A percentile compares a stretch with the other conserved stretches of the same genome.
phyloP scores from a whole-genome alignment of 2,797 vertebrate species.

The Neopelma chrysocephalum region DNA sequence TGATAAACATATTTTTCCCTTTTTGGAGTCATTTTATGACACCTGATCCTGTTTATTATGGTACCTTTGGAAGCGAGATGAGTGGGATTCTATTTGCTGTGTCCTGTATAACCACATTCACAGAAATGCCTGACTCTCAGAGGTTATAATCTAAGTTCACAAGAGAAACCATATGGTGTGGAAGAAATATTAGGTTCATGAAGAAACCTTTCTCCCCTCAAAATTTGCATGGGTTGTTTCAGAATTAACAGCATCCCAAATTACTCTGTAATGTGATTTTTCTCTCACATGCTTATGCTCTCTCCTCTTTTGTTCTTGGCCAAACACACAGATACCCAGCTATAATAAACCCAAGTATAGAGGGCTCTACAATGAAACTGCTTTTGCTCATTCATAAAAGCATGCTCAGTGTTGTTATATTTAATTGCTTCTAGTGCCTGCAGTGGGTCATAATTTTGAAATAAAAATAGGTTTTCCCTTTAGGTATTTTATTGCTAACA shows the following conservation, averaged over 20 bases:
- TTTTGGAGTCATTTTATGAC: not conserved
- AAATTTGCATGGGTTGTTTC: not conserved
- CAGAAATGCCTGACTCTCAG: not conserved
- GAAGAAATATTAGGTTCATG: not conserved
- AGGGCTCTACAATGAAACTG: not conserved
- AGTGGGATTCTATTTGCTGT: not conserved
- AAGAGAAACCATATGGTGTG: not conserved
- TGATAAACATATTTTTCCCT: slow-evolving; percentile 6
- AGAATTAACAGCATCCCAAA: not conserved
- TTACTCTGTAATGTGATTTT: not conserved
- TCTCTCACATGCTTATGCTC: not conserved
- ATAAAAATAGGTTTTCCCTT: not conserved
- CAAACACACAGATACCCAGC: not conserved
- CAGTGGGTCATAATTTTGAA: not conserved
- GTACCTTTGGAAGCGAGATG: not conserved
- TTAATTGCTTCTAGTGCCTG: not conserved
- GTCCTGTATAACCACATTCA: not conserved
- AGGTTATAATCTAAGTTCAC: not conserved
- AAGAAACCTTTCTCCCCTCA: not conserved
- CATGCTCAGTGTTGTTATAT: not conserved
- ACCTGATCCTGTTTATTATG: not conserved
- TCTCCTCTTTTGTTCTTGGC: not conserved
- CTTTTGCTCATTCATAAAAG: slow-evolving; percentile 45
- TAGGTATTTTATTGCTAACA: not conserved
- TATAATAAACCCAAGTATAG: not conserved